Conservation (phyloP, 2,113 vertebrate genomes). For the Charadrius vociferus region DNA sequence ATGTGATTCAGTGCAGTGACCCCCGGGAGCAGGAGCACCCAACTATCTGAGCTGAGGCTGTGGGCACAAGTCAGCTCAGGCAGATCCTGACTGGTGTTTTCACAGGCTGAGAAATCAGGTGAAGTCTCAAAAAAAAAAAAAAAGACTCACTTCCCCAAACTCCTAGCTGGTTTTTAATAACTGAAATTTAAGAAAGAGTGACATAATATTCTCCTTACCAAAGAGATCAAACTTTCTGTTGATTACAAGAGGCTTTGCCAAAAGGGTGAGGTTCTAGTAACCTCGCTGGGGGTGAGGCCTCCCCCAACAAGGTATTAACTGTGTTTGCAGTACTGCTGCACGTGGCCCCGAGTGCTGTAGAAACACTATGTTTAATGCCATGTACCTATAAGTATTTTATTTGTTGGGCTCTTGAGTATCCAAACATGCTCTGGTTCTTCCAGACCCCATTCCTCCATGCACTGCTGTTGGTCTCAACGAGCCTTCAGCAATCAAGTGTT, state of each 20-base stretch:
- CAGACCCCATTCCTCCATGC: not conserved
- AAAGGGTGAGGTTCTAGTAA: not conserved
- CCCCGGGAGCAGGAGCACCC: not conserved
- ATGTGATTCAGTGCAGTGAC: not conserved
- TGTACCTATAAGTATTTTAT: no score
- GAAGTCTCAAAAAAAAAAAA: not conserved
- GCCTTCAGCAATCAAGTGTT: not conserved
- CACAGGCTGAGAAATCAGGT: not conserved
- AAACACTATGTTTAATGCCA: not conserved
- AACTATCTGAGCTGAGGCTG: not conserved
- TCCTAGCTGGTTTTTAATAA: not conserved
- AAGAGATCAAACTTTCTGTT: fast-evolving
- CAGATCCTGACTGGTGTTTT: not conserved
- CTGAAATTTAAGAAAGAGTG: not conserved
- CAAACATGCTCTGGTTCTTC: not conserved
- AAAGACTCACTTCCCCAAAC: not conserved
- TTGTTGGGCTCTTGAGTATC: not conserved
- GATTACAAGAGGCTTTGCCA: not conserved
- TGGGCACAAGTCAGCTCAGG: not conserved
- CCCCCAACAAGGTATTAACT: not conserved
- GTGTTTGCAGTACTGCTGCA: not conserved
- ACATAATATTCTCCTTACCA: not conserved
- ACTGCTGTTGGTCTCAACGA: not conserved
- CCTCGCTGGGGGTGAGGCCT: not conserved
- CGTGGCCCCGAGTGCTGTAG: not conserved